Conservation (phyloP, 2,113 vertebrate genomes). For the Phainopepla nitens region DNA sequence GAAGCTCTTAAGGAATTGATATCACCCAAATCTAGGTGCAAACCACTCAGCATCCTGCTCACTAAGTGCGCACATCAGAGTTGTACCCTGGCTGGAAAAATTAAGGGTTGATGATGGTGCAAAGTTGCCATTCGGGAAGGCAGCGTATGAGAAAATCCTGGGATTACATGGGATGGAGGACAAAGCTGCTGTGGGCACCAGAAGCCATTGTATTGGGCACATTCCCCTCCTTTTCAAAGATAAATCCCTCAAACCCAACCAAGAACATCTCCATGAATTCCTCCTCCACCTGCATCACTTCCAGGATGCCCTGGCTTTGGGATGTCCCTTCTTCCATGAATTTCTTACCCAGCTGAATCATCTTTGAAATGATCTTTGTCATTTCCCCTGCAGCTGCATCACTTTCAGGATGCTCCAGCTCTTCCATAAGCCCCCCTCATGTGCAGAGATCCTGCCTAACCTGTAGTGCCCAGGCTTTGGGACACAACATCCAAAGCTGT, state of each 20-base stretch:
- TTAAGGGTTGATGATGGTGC: background rate
- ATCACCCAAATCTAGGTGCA: background rate
- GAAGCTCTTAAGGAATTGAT: background rate
- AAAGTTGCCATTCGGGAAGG: background rate
- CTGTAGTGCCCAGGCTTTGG: background rate
- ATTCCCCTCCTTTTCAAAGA: background rate
- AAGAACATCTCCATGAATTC: background rate
- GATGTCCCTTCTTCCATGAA: background rate
- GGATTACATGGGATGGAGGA: rapidly evolving
- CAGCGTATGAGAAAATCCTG: rapidly evolving
- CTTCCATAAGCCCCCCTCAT: background rate
- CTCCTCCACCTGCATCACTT: background rate
- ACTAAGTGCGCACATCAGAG: rapidly evolving
- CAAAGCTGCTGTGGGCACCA: background rate
- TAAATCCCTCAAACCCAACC: background rate
- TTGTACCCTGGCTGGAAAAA: background rate
- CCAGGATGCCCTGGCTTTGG: background rate
- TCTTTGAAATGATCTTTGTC: background rate
- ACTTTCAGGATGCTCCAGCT: background rate
- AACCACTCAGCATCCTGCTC: background rate
- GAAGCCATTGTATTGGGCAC: rapidly evolving
- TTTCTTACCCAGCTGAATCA: background rate
- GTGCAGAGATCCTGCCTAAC: background rate
- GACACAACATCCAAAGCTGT: background rate
- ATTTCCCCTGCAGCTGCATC: background rate